Conservation (phyloP, 2,113 vertebrate species). For the Garra rufa region DNA sequence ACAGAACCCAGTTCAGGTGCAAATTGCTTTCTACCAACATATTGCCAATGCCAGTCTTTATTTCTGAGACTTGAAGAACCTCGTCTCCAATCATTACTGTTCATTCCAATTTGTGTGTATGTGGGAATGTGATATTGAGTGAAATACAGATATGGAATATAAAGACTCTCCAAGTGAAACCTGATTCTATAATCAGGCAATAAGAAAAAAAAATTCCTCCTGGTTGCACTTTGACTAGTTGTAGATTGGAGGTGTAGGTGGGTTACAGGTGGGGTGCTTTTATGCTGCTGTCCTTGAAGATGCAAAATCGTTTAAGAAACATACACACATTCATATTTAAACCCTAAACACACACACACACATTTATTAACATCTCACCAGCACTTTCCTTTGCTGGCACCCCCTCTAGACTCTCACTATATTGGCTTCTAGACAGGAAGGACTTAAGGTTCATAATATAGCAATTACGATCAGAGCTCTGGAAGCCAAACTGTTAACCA, state of each 20-base stretch:
- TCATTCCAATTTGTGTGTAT: not conserved
- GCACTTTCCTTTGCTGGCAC: not conserved
- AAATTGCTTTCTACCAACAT: constrained; percentile 76
- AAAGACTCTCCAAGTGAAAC: constrained; percentile 67
- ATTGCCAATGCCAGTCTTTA: constrained; percentile 71
- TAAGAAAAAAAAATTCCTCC: constrained; percentile 83
- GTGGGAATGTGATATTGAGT: constrained; percentile 41
- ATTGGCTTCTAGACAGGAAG: not conserved
- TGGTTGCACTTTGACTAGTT: constrained; percentile 78
- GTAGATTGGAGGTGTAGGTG: too few relatives aligned
- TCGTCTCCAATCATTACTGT: constrained; percentile 56
- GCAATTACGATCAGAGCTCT: not conserved
- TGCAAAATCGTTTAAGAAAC: not conserved
- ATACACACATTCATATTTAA: not conserved
- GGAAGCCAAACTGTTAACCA: not conserved
- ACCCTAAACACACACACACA: constrained; percentile 7
- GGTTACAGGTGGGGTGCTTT: not conserved
- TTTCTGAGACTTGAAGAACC: constrained; percentile 60
- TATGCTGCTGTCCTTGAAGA: too few relatives aligned
- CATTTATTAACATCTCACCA: not conserved
- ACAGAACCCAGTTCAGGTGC: constrained; percentile 61
- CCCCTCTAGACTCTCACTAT: not conserved
- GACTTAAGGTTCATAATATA: not conserved
- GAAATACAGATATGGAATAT: constrained; percentile 74
- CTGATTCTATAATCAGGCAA: constrained; percentile 76